A percentile compares a stretch with the other conserved stretches of the same genome.
Conservation (phyloP, 2,888 invertebrate species). For the Tetragonula carbonaria region DNA sequence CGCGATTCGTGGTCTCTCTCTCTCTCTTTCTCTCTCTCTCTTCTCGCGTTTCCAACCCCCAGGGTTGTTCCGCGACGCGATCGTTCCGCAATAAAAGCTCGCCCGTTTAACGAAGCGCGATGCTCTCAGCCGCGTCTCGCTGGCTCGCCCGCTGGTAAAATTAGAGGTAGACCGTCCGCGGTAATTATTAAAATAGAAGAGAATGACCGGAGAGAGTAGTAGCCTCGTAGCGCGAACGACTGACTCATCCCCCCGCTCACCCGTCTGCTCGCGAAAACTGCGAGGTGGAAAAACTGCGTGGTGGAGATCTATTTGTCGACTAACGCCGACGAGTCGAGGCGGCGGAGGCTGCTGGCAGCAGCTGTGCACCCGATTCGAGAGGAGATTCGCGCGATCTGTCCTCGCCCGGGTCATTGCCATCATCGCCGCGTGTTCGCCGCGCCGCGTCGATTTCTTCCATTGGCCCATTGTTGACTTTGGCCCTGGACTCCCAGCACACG, state of each 20-base stretch:
- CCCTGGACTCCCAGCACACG: conserved; percentile 9
- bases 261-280: conserved; percentile 8
- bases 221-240: conserved; percentile 12
- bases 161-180: conserved; percentile 47
- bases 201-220: conserved; percentile 21
- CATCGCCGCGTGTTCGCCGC: background rate
- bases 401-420: conserved; percentile 64
- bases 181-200: conserved; percentile 61
- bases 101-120: conserved; percentile 7
- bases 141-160: conserved; percentile 35
- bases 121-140: background rate
- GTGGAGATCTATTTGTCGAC: conserved; percentile 60
- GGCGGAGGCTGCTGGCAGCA: conserved; percentile 32
- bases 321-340: background rate
- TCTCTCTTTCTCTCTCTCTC: conserved; percentile 1
- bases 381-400: conserved; percentile 22
- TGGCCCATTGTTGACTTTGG: conserved; percentile 57
- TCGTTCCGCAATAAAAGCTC: conserved; percentile 1
- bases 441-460: conserved; percentile 31
- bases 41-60: background rate
- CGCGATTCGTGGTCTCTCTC: conserved; percentile 12
- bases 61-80: background rate
- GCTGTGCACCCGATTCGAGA: conserved; percentile 60
- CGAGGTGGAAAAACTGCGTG: conserved; percentile 40
- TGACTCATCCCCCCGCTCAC: conserved; percentile 37